Evolutionary conservation across 2,113 vertebrate genomes (phyloP).

Genomic region (Ceyx melanurus): DNA sequence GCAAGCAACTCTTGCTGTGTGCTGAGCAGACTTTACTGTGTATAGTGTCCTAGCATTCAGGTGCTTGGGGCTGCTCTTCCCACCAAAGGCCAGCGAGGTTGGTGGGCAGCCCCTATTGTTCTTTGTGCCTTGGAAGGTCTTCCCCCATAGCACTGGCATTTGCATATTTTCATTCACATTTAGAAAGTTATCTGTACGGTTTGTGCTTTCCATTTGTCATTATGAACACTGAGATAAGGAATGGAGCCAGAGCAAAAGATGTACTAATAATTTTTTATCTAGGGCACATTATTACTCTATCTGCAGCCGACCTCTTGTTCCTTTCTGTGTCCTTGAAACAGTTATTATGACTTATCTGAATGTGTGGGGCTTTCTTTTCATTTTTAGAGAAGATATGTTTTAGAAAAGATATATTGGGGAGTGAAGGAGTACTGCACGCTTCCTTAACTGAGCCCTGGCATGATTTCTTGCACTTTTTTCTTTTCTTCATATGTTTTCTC

Average conservation of each 20-base stretch:
- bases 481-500: neutral
- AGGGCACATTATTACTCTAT: constrained; percentile 19
- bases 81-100: neutral
- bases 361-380: constrained; percentile 37
- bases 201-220: constrained; percentile 15
- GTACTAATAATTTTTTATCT: neutral
- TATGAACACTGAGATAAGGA: constrained; percentile 21
- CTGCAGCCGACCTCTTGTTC: constrained; percentile 39
- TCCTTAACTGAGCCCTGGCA: constrained; percentile 8
- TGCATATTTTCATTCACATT: neutral
- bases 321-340: constrained; percentile 59
- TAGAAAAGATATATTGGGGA: constrained; percentile 29
- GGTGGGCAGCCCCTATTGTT: neutral
- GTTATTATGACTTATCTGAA: constrained; percentile 40
- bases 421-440: constrained; percentile 31
- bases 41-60: rapidly evolving
- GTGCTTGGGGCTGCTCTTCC: neutral
- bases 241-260: neutral
- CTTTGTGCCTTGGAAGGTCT: neutral
- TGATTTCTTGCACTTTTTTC: constrained; percentile 19
- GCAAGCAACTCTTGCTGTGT: rapidly evolving
- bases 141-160: neutral
- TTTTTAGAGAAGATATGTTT: constrained; percentile 24
- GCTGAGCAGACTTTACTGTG: rapidly evolving
- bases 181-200: neutral